Evolutionary conservation across 2,888 invertebrate genomes (phyloP), one percentile per base, ranked within the genome.

Genomic region (Drosophila imparisetae): DNA sequence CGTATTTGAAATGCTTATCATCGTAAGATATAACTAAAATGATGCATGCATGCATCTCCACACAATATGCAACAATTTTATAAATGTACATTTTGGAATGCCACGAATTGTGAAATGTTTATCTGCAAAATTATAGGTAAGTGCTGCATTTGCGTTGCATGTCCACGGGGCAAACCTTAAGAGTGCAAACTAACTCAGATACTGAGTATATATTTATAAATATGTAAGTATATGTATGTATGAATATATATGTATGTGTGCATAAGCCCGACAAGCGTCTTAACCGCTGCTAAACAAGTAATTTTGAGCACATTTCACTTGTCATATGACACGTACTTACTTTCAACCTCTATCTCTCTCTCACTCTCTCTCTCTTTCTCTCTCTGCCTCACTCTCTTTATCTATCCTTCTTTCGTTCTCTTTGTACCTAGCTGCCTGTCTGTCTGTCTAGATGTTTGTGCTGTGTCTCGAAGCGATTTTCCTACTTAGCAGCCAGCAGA

Each of bases 261-360:
- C 45, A 58, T 30, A 66, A 66, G 15, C 36, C 59, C 48, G 66
- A 58, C 42, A 72, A 77, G 70, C 86, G 68, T 69, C 88, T 80
- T 85, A 80, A 66, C 87, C 78, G 67, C 82, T 75, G 74, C 88
- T 87, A 85, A 89, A 87, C 85, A 89, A 86, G 86, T 86, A 86
- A 87, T 89, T 86, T 89, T 87, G 86, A 64, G 73, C 90, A 87
- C 86, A 86, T 86, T 86, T 86, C 86, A 87, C 90, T 86, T 86
- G 86, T 86, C 88, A 89, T 80, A 86, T 82, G 88, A 89, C 90
- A 86, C 86, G 90, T 86, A 72, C 73, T 80, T 68, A 67, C 65
- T 69, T 76, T 63, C 63, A 27, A 50, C 66, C 53, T 36, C 57
- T 38, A 18, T 18, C 40, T 18, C 18, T 29, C 24, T 27, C 21